Evolutionary conservation across 2,888 invertebrate genomes (phyloP), one percentile per base, ranked within the genome.

Genomic region (Aleiodes leptofemur): DNA sequence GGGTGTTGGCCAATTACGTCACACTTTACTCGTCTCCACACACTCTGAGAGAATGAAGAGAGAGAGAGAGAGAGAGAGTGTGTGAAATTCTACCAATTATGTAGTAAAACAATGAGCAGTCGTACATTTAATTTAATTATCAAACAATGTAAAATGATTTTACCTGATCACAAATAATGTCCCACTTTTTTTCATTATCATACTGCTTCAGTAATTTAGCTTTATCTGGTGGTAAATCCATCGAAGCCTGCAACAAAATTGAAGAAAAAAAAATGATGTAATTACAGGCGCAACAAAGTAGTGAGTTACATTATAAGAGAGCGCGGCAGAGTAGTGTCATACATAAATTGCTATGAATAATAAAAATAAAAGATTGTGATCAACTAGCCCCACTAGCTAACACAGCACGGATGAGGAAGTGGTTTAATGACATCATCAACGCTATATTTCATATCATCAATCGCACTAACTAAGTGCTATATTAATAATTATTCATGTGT

Each of bases 201-300:
- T 99, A 99, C 90, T 96, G 96, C 85, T 96, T 96, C 80, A 98
- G 92, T 53, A 98, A 93, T 91, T 98, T 98, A 85, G 98, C 98
- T 91, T 99, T 99, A 91, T 99, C 99, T 50, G 99, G 98, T 29
- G 99, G 99, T 82, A 99, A 92, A 90, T 99, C 99, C 98, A 99
- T 99, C 78, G 98, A 98, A 72, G 97, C 97, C 98, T 99, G 92
- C 7, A 94, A 94, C 85, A 86, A 83, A 87, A 86, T 83, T 79
- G 81, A 72, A 23, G 71, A 29, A 51, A 29, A 77, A 80, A 72
- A 79, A 50, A 48, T 69, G 59, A 69, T 43, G 53, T 59, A 53
- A 34, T 23, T 23, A 23, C 23, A 23, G 23, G 0, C 31, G 31
- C 34, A 5, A 16, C 23, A 72, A 13, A 55, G 23, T 72, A 55